These are phyloP conservation scores for Phylloscopus trochilus DNA, from an alignment of 2,113 vertebrate species.

Conservation along the genomic window DNA sequence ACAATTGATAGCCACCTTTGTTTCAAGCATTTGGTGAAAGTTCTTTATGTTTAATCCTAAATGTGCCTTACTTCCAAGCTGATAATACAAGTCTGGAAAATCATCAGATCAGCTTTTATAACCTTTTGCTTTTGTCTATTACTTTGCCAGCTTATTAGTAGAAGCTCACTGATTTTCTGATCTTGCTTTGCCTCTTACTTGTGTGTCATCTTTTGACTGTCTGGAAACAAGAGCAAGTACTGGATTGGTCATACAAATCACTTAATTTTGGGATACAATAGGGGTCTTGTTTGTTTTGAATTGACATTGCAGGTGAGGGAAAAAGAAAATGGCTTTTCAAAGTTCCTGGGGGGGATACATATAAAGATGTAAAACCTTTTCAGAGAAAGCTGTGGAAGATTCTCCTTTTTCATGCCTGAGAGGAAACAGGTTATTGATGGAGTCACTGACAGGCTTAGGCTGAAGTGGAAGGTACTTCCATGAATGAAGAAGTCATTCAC, in stretches of 20 bases:
- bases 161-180: background rate
- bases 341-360: background rate
- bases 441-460: background rate
- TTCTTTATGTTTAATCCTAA: background rate
- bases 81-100: background rate
- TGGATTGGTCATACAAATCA: background rate
- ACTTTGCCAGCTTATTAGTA: background rate
- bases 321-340: background rate
- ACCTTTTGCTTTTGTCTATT: background rate
- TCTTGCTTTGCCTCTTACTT: background rate
- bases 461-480: background rate
- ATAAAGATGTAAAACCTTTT: background rate
- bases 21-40: background rate
- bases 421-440: background rate
- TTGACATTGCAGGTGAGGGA: background rate
- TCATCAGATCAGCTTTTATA: background rate
- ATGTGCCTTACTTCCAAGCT: background rate
- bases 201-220: background rate
- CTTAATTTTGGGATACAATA: background rate
- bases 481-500: background rate
- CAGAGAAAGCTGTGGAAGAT: background rate
- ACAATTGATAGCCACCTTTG: background rate
- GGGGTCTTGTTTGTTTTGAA: background rate
- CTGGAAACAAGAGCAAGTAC: background rate
- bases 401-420: background rate